A percentile compares a stretch with the other conserved stretches of the same genome.
phyloP scores from a whole-genome alignment of 2,888 invertebrate genomes.

The Drosophila cognata region DNA sequence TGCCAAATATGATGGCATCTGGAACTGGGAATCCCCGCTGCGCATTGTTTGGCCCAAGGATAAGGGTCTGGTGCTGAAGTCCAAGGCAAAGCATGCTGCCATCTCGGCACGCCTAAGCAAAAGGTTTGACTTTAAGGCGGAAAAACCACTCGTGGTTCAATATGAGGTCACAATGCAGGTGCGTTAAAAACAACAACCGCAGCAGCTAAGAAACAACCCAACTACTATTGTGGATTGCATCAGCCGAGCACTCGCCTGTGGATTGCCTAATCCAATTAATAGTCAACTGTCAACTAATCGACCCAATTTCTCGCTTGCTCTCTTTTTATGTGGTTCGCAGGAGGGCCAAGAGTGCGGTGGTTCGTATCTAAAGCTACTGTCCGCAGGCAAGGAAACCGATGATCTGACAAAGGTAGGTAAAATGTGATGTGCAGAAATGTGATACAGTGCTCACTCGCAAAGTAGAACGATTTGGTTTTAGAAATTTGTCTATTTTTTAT shows the following conservation, averaged over 20 bases:
- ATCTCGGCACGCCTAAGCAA: slow-evolving; percentile 91
- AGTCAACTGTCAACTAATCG: slow-evolving; percentile 54
- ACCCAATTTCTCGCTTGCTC: slow-evolving; percentile 57
- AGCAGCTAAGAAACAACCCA: not conserved
- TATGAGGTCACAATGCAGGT: slow-evolving; percentile 95
- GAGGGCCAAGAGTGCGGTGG: slow-evolving; percentile 99
- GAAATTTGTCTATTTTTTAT: not conserved
- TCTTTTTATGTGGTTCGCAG: slow-evolving; percentile 84
- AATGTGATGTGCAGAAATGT: slow-evolving; percentile 4
- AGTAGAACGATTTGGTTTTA: not conserved
- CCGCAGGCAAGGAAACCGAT: slow-evolving; percentile 88
- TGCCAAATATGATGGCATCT: slow-evolving; percentile 96
- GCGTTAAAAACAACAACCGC: slow-evolving; percentile 29
- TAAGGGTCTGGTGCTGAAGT: slow-evolving; percentile 94
- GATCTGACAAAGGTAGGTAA: slow-evolving; percentile 88
- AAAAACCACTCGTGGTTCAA: slow-evolving; percentile 94
- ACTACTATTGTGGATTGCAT: slow-evolving; percentile 58
- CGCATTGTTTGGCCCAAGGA: slow-evolving; percentile 93
- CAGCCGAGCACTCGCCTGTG: slow-evolving; percentile 45
- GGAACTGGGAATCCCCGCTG: slow-evolving; percentile 89
- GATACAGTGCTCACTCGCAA: not conserved
- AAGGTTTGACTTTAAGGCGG: slow-evolving; percentile 91
- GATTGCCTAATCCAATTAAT: slow-evolving; percentile 76
- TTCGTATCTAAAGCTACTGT: slow-evolving; percentile 97
- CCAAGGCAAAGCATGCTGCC: slow-evolving; percentile 98